Conservation (phyloP, 1,140 invertebrate genomes). For the Capitella teleta region DNA sequence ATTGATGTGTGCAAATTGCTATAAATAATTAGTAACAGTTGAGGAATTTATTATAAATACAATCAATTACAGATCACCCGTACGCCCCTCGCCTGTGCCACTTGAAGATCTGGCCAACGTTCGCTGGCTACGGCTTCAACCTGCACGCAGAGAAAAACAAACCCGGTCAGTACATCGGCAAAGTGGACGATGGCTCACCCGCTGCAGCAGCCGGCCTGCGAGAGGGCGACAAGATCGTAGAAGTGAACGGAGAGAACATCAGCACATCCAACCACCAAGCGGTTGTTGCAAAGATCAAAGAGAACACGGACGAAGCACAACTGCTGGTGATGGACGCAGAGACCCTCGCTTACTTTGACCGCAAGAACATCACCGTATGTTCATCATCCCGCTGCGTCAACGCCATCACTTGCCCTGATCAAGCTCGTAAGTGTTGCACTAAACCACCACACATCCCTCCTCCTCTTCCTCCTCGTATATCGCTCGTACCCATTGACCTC, state of each 20-base stretch:
- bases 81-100: slow-evolving; percentile 23
- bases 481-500: too few species aligned
- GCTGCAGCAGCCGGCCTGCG: slow-evolving; percentile 77
- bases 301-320: slow-evolving; percentile 69
- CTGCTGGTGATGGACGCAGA: slow-evolving; percentile 75
- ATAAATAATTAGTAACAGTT: too few species aligned
- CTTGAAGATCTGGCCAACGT: slow-evolving; percentile 67
- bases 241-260: slow-evolving; percentile 56
- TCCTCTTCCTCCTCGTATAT: too few species aligned
- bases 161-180: slow-evolving; percentile 91
- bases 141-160: slow-evolving; percentile 91
- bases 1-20: too few species aligned
- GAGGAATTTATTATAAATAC: too few species aligned
- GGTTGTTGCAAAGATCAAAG: slow-evolving; percentile 52
- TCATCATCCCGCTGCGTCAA: too few species aligned
- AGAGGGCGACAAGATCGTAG: slow-evolving; percentile 81
- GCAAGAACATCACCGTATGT: slow-evolving; percentile 55
- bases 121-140: slow-evolving; percentile 98
- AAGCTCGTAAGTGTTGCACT: too few species aligned
- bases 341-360: slow-evolving; percentile 63
- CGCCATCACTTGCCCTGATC: too few species aligned
- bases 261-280: slow-evolving; percentile 39
- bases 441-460: too few species aligned
- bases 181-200: slow-evolving; percentile 86
- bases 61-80: neutral